phyloP scores from a whole-genome alignment of 2,888 invertebrate species.

The Morinoia aosen region DNA sequence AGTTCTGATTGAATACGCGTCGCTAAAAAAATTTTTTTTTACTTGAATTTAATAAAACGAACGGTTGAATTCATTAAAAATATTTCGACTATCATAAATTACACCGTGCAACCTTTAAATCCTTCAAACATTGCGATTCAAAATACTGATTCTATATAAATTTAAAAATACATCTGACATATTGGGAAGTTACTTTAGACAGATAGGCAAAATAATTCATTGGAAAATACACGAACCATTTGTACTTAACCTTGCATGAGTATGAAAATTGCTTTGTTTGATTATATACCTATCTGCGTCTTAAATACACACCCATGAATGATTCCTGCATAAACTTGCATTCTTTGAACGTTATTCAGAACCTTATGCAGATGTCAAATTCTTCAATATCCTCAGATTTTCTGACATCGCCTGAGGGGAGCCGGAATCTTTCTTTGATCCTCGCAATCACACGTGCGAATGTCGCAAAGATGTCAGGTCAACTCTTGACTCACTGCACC shows the following conservation, averaged over 20 bases:
- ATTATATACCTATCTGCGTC: background rate
- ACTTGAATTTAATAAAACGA: too few relatives aligned
- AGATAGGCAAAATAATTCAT: background rate
- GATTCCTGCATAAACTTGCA: background rate
- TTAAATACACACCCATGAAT: background rate
- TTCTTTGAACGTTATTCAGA: background rate
- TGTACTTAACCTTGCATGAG: background rate
- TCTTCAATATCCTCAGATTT: background rate
- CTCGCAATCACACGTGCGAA: background rate
- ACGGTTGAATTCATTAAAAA: too few relatives aligned
- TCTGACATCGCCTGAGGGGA: background rate
- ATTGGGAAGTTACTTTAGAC: too few relatives aligned
- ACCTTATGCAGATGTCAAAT: background rate
- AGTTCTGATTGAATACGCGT: too few relatives aligned
- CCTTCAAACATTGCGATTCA: too few relatives aligned
- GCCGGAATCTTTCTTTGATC: background rate
- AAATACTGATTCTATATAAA: too few relatives aligned
- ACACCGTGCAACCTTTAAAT: too few relatives aligned
- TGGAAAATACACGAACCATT: background rate
- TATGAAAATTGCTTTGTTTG: too few relatives aligned
- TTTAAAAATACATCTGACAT: too few relatives aligned
- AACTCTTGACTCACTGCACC: background rate
- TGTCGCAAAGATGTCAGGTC: background rate
- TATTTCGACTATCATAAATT: too few relatives aligned
- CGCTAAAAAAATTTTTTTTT: too few relatives aligned